Conservation (phyloP, 2,888 invertebrate genomes). For the Leptarthrus brevirostris region DNA sequence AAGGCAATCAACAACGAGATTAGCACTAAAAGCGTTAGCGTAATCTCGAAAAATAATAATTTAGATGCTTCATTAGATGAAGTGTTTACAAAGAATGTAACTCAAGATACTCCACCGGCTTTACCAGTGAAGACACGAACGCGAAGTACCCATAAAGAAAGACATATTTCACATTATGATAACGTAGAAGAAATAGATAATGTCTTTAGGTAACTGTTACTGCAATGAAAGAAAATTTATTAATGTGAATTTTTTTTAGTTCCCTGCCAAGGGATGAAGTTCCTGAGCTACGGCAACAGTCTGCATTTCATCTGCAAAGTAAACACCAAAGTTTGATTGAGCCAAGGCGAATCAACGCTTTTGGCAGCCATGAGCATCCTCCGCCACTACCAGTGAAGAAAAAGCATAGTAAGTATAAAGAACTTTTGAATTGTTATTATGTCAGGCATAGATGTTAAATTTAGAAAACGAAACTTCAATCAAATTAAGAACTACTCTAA, state of each 20-base stretch:
- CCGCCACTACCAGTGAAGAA: conserved; percentile 94
- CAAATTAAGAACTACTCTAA: conserved; percentile 65
- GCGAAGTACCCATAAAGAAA: conserved; percentile 68
- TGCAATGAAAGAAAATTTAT: background rate
- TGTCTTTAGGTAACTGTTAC: conserved; percentile 50
- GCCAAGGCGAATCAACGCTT: conserved; percentile 53
- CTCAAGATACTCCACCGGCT: conserved; percentile 68
- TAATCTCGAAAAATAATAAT: conserved; percentile 56
- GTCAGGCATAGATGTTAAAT: conserved; percentile 52
- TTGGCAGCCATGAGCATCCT: conserved; percentile 74
- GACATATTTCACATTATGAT: conserved; percentile 78
- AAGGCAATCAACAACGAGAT: conserved; percentile 52
- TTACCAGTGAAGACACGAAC: conserved; percentile 69
- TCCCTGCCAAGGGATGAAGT: conserved; percentile 48
- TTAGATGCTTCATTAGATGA: conserved; percentile 49
- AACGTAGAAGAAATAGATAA: conserved; percentile 73
- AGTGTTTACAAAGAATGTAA: conserved; percentile 50
- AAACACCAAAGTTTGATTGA: conserved; percentile 66
- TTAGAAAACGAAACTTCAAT: conserved; percentile 60
- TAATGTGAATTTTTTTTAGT: conserved; percentile 12
- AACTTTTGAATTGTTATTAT: conserved; percentile 31
- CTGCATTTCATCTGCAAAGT: conserved; percentile 63
- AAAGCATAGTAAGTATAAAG: conserved; percentile 87
- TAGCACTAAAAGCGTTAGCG: conserved; percentile 57
- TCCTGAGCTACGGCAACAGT: conserved; percentile 52